phyloP scores from a whole-genome alignment of 30 jellyfish, hydroid and myxozoan genomes.

The Turritopsis dohrnii region DNA sequence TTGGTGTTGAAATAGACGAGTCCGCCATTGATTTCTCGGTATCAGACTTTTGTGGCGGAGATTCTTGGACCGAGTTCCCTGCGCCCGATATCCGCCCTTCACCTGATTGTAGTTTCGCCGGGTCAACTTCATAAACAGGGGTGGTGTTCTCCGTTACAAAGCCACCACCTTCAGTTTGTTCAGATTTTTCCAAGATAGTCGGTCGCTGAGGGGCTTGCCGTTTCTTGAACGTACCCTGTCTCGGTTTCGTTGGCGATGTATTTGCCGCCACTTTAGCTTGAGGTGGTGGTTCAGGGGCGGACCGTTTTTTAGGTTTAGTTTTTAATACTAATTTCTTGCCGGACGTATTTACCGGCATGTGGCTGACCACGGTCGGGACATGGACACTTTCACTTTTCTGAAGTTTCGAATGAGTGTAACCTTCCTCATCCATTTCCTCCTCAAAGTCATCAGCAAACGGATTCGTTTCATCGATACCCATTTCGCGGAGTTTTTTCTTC shows the following conservation, averaged over 20 bases:
- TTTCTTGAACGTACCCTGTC: neutral
- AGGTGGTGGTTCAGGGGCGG: conserved; percentile 7
- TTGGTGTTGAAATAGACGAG: neutral
- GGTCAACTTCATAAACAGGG: neutral
- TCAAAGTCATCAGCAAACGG: conserved; percentile 24
- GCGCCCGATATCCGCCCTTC: no score
- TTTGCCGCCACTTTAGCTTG: neutral
- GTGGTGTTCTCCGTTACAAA: no score
- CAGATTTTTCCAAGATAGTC: neutral
- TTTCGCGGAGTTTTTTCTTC: neutral
- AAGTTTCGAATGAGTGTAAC: neutral
- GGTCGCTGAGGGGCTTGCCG: neutral
- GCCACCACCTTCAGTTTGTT: neutral
- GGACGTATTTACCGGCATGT: neutral
- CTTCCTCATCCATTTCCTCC: conserved; percentile 1
- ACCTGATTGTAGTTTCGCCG: neutral
- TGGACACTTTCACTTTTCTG: conserved; percentile 5
- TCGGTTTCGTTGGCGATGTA: neutral
- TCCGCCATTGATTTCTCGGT: neutral
- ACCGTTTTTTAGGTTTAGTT: conserved; percentile 14
- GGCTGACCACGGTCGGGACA: neutral
- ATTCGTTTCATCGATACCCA: conserved; percentile 17
- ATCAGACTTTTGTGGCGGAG: neutral
- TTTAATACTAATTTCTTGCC: conserved; percentile 7
- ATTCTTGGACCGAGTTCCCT: neutral